Evolutionary conservation across 2,797 vertebrate species (phyloP).

Genomic region (Catharus ustulatus): DNA sequence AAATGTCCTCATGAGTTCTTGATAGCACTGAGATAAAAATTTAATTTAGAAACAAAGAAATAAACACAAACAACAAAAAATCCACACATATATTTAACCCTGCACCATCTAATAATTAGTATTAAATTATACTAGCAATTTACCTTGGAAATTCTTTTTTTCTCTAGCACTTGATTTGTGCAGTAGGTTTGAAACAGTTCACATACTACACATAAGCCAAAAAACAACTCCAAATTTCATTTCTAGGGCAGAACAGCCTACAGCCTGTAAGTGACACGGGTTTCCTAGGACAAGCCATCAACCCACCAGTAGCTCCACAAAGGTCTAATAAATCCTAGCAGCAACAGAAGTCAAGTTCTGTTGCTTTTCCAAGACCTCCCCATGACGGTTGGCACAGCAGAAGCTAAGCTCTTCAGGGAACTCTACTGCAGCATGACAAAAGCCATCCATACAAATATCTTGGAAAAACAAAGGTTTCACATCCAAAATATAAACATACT

Average conservation of each 20-base stretch:
- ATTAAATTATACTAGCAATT: neutral
- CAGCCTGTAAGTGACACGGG: neutral
- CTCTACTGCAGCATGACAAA: neutral
- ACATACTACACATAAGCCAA: neutral
- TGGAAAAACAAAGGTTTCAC: neutral
- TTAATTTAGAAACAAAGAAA: neutral
- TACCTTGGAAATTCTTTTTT: neutral
- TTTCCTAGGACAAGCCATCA: neutral
- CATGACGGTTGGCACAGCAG: neutral
- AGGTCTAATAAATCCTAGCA: neutral
- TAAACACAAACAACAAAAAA: neutral
- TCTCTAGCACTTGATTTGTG: neutral
- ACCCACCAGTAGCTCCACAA: neutral
- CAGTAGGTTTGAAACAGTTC: neutral
- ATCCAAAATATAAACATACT: neutral
- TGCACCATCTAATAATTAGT: neutral
- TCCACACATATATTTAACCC: neutral
- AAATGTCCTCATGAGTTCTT: neutral
- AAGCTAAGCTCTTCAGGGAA: neutral
- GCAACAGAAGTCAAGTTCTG: neutral
- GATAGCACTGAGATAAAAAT: neutral
- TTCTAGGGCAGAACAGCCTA: neutral
- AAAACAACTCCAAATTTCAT: neutral
- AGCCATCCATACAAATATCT: neutral
- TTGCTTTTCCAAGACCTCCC: neutral